Base-by-base conservation (phyloP, 2,797 vertebrate genomes). In the Tolypeutes matacus region DNA sequence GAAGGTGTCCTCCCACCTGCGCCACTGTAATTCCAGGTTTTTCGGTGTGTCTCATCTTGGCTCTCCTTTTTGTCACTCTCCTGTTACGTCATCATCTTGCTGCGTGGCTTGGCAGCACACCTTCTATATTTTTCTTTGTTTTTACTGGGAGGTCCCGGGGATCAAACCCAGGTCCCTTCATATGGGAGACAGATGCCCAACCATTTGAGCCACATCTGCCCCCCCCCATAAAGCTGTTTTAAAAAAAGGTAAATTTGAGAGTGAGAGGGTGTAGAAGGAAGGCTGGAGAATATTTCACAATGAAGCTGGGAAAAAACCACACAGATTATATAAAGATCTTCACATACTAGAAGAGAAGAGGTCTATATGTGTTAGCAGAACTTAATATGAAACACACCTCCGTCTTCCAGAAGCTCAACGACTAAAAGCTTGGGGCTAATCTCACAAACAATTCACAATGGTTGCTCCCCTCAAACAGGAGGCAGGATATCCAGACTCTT, bases 281-380 rank as follows among this genome's bases (percentile, higher is more conserved):
- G 39, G 31, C 29, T 85, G 13, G 27, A 81, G 42, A 91, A 78
- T 80, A n/a, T 73, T 92, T 94, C 62, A 83, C 15, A 69, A 36
- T 58, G 36, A 86, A 73, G 65, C 53, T 80, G 53, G 53, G 58
- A 46, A 75, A 60, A 86, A 75, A 67, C 77, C 39, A 51, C 64
- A 4, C 23, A 20, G 81, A 25, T 76, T 14, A 10, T 29, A 76
- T 23, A 89, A 90, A 89, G 78, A 94, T 72, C 56, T 88, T 85
- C 60, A 75, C 31, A 64, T 42, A 10, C 29, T 70, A 89, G 65
- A 84, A 84, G n/a, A 93, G 34, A 75, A 95, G 67, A 64, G 3
- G 46, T 73, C 18, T 1, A 27, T 36, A 18, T 62, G 10, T 39
- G 5, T 88, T 76, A 49, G 64, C 39, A 92, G 34, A 85, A 91